Evolutionary conservation across 2,113 vertebrate species (phyloP).

Genomic region (Dicaeum eximium): DNA sequence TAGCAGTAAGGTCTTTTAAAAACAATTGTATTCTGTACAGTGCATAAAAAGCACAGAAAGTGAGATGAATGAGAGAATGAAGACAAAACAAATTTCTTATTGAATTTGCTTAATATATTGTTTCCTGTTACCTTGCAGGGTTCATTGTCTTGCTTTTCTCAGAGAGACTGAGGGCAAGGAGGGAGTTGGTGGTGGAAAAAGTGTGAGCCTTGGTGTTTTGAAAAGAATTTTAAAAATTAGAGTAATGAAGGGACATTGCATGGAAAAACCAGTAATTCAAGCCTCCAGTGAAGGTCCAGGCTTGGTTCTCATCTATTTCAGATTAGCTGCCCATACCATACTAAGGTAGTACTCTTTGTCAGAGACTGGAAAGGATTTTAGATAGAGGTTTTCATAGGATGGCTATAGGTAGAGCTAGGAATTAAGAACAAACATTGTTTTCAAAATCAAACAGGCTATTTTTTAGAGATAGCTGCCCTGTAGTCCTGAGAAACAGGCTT

Average conservation of each 20-base stretch:
- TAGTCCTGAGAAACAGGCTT: background rate
- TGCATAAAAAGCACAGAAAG: background rate
- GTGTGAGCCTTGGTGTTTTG: background rate
- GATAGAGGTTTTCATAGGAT: background rate
- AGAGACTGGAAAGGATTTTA: background rate
- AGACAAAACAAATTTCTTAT: background rate
- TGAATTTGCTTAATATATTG: background rate
- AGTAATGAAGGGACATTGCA: background rate
- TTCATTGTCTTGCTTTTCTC: background rate
- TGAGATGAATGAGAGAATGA: background rate
- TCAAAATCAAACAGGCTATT: background rate
- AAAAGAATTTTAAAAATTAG: background rate
- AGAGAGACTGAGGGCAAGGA: background rate
- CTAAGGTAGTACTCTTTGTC: background rate
- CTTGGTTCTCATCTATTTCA: background rate
- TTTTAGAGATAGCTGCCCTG: background rate
- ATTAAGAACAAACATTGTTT: background rate
- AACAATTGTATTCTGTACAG: background rate
- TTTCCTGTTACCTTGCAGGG: background rate
- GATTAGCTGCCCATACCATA: background rate
- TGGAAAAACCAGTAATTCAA: background rate
- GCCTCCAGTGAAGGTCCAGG: background rate
- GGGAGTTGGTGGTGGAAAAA: background rate
- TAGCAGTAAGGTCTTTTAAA: background rate
- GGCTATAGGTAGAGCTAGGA: background rate